phyloP scores from a whole-genome alignment of 1,140 invertebrate species.

The Subanguina moxae region DNA sequence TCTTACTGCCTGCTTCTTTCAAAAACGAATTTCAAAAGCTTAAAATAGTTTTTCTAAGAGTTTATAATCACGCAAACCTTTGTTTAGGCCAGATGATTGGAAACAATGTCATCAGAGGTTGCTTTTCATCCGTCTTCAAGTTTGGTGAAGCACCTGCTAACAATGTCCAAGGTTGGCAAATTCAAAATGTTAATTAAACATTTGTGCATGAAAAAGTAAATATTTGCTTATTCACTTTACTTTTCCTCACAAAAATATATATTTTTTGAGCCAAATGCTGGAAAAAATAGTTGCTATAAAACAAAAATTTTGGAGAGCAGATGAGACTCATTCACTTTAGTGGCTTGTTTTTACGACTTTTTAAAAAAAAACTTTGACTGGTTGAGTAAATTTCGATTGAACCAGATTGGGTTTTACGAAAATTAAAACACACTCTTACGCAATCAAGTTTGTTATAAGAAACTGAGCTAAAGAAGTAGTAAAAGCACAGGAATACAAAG shows the following conservation, averaged over 20 bases:
- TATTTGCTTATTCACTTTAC: background rate
- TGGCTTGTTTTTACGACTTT: no score
- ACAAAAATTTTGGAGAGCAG: no score
- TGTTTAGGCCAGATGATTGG: slow-evolving; percentile 47
- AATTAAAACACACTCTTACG: no score
- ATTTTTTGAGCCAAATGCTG: background rate
- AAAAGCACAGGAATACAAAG: no score
- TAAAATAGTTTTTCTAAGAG: background rate
- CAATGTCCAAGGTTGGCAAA: slow-evolving; percentile 36
- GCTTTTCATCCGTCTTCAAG: slow-evolving; percentile 52
- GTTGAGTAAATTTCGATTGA: no score
- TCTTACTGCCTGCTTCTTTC: background rate
- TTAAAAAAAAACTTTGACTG: no score
- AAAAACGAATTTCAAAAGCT: slow-evolving; percentile 7
- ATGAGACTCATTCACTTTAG: no score
- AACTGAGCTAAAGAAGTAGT: no score
- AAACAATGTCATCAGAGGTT: slow-evolving; percentile 52
- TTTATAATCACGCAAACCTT: no score
- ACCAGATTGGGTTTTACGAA: no score
- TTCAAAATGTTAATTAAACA: background rate
- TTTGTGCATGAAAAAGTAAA: background rate
- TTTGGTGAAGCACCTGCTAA: slow-evolving; percentile 43
- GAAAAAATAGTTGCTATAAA: no score
- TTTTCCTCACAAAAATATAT: background rate
- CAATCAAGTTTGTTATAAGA: no score